Evolutionary conservation across 2,888 invertebrate species (phyloP).

Genomic region (Pristionchus exspectatus): DNA sequence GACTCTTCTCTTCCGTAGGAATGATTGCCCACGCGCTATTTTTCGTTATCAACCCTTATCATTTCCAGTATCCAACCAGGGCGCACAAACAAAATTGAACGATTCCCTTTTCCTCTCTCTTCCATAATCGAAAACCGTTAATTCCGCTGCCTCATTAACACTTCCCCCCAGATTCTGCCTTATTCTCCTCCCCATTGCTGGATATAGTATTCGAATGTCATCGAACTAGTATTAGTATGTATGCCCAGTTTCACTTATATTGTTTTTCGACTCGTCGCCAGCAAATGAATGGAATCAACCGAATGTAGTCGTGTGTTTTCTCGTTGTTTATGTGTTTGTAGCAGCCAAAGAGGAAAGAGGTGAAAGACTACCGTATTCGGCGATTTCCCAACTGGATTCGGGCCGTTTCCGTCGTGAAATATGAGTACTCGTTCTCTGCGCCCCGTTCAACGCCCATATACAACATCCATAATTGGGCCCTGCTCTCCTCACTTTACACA

Average conservation of each 20-base stretch:
- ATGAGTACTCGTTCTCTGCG: constrained; percentile 26
- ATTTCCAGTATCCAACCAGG: constrained; percentile 28
- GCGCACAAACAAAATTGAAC: constrained; percentile 29
- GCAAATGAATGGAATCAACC: not conserved
- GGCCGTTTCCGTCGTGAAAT: constrained; percentile 19
- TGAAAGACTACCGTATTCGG: not conserved
- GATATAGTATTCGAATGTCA: not conserved
- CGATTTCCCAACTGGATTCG: not conserved
- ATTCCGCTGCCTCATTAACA: not conserved
- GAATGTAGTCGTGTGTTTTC: not conserved
- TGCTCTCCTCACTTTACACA: not conserved
- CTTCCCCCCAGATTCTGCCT: not conserved
- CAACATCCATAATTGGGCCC: constrained; percentile 46
- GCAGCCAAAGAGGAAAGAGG: not conserved
- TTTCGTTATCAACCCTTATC: constrained; percentile 40
- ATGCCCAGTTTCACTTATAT: constrained; percentile 16
- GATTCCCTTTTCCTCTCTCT: not conserved
- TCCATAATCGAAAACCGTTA: not conserved
- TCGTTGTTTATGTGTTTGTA: not conserved
- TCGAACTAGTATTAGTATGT: constrained; percentile 11
- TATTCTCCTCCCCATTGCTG: not conserved
- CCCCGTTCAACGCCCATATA: constrained; percentile 12
- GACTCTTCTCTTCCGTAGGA: constrained; percentile 21
- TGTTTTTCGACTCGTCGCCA: constrained; percentile 30
- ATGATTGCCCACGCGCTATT: constrained; percentile 33